Percentiles rank a stretch among this genome's conserved stretches.
Conservation (phyloP, 2,797 vertebrate species). For the Myotis planiceps region DNA sequence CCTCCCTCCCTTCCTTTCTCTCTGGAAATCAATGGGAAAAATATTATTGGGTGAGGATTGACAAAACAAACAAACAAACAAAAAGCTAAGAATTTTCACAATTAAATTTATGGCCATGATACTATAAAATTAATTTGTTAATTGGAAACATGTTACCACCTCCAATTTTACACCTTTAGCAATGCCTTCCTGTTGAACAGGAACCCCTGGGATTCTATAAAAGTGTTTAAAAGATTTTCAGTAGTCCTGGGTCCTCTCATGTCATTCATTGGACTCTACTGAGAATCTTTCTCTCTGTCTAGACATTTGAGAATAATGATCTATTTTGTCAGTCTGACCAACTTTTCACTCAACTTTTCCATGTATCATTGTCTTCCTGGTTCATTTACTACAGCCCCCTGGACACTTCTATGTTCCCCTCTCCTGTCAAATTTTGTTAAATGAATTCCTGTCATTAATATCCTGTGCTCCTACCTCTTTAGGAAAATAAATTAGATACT, state of each 20-base stretch:
- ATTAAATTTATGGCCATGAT: not conserved
- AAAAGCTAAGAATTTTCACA: not conserved
- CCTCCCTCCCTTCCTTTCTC: too few species aligned
- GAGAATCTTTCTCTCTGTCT: not conserved
- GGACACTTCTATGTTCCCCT: not conserved
- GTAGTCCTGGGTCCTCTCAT: too few species aligned
- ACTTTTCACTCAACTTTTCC: not conserved
- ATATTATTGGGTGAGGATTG: too few species aligned
- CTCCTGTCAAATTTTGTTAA: not conserved
- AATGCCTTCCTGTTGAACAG: not conserved
- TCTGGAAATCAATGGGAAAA: too few species aligned
- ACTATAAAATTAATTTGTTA: not conserved
- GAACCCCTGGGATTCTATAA: not conserved
- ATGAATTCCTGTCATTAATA: not conserved
- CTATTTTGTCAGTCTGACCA: not conserved
- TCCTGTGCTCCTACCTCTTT: not conserved
- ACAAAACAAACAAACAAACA: too few species aligned
- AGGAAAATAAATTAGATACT: not conserved
- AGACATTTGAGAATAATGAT: not conserved
- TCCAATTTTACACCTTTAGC: not conserved
- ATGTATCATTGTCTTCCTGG: not conserved
- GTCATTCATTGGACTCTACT: rapidly evolving
- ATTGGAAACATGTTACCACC: not conserved
- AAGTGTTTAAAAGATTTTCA: not conserved
- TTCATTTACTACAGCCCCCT: not conserved